Base-by-base conservation (phyloP, 2,113 vertebrate species). In the Nasalis larvatus region DNA sequence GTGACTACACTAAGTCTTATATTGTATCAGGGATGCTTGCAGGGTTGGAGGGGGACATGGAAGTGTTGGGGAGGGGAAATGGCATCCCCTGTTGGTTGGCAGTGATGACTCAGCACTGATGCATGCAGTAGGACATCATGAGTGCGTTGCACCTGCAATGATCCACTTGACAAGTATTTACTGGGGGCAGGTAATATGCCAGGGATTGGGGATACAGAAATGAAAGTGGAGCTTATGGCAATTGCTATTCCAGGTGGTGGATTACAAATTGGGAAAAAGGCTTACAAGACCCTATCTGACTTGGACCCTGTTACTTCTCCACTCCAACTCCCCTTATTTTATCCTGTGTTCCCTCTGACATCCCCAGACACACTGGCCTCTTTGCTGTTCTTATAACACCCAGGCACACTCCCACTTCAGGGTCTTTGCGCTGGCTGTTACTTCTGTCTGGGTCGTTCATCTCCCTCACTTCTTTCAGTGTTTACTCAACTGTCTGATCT, bases 71-170 rank as follows among this genome's bases (percentile, higher is more conserved):
- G 35, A 25, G 1, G 27, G 47, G 32, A 10, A 37, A 23, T 1
- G 8, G 68, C 4, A 21, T 4, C 2, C 47, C 0, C 0, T 3
- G 45, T 27, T 58, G 14, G 27, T 17, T 47, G 42, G 74, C 74
- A 32, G 42, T 32, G 68, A 40, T 45, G 60, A 89, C 32, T 63
- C 27, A 45, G 40, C 17, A 2, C 30, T 23, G 58, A n/a, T 40
- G n/a, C 40, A 8, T 1, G 9, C 4, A 9, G 11, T 4, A 54
- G 27, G 13, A 1, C 40, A 18, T 40, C n/a, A 21, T 23, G 42
- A n/a, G 40, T 7, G 13, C 12, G 1, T 21, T 52, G 52, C 71
- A 32, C 21, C 37, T 21, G 8, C 3, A 14, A 25, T 52, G 77
- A 77, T 49, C 76, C 82, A 58, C 0, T 32, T 45, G 21, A 2